Conservation (phyloP, 2,888 invertebrate genomes). For the Hydropsyche betteni region DNA sequence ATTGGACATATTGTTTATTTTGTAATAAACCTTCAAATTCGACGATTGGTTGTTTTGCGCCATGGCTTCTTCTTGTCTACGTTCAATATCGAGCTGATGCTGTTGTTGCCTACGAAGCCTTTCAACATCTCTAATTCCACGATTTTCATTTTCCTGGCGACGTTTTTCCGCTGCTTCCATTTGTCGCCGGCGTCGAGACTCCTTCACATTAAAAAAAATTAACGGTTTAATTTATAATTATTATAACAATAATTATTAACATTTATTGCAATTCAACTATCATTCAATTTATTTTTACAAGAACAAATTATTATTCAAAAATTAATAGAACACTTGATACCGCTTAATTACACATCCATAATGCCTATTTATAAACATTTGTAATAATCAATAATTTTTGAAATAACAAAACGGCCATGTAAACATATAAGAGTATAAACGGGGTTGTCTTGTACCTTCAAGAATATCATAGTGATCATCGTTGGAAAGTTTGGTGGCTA, state of each 20-base stretch:
- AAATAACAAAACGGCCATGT: not conserved
- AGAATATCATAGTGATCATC: conserved; percentile 50
- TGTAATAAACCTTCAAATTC: conserved; percentile 44
- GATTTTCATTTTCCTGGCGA: conserved; percentile 66
- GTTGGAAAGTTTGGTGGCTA: not conserved
- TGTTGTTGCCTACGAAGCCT: conserved; percentile 69
- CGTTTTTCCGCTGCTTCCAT: conserved; percentile 75
- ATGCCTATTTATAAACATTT: no score
- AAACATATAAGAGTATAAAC: not conserved
- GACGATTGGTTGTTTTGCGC: conserved; percentile 54
- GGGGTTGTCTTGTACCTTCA: conserved; percentile 41
- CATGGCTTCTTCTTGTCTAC: conserved; percentile 64
- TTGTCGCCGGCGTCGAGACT: conserved; percentile 71
- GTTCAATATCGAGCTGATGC: conserved; percentile 67
- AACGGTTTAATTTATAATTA: no score
- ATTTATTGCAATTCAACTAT: no score
- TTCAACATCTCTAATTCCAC: conserved; percentile 73
- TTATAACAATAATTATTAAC: no score
- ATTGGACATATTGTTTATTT: not conserved
- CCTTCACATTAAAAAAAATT: conserved; percentile 59
- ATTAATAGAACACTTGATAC: no score
- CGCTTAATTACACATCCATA: no score
- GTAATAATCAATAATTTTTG: no score
- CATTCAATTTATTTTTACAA: no score
- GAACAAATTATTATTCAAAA: no score